Conservation (phyloP, 2,888 invertebrate species). For the Oegoconia quadripuncta region DNA sequence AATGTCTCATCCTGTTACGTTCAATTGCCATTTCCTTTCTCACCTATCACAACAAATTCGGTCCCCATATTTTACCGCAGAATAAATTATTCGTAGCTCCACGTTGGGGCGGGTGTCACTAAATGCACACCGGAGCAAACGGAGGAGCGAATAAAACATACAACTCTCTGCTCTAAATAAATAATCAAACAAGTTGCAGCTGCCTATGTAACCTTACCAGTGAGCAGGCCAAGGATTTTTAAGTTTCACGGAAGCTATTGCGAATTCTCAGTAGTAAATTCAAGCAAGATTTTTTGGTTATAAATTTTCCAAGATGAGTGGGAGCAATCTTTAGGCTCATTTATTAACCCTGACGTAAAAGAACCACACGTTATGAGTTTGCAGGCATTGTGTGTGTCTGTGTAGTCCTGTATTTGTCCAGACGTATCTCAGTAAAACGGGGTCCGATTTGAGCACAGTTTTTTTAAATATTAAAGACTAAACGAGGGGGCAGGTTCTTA, state of each 20-base stretch:
- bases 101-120: conserved; percentile 17
- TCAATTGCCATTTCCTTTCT: neutral
- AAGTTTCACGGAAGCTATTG: neutral
- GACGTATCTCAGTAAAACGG: too few species aligned
- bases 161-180: conserved; percentile 37
- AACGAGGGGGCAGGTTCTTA: too few species aligned
- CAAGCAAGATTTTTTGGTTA: too few species aligned
- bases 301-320: too few species aligned
- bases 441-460: too few species aligned
- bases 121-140: conserved; percentile 24
- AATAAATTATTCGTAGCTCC: conserved; percentile 8
- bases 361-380: too few species aligned
- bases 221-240: conserved; percentile 4
- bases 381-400: too few species aligned
- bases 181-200: conserved; percentile 42
- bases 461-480: too few species aligned
- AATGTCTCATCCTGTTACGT: too few species aligned
- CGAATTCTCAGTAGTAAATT: neutral
- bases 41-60: neutral
- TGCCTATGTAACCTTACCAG: conserved; percentile 7
- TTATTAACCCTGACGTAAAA: too few species aligned
- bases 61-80: neutral
- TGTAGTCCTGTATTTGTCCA: too few species aligned
- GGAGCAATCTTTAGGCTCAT: too few species aligned
- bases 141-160: conserved; percentile 42